Conservation (phyloP, 2,113 vertebrate species). For the Centropristis striata region DNA sequence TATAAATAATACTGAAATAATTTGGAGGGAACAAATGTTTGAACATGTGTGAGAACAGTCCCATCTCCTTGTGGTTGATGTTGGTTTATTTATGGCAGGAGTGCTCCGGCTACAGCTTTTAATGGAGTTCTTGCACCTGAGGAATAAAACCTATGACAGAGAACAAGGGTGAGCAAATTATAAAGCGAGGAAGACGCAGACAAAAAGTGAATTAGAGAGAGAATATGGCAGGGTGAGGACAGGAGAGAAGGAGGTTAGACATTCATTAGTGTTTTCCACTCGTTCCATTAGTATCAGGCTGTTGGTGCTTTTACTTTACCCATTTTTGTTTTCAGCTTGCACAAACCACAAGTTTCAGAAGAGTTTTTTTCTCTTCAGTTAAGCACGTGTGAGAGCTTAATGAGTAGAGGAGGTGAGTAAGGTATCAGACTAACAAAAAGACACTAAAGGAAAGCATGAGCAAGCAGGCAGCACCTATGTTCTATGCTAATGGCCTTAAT, state of each 20-base stretch:
- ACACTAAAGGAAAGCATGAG: constrained; percentile 42
- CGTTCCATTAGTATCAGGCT: constrained; percentile 54
- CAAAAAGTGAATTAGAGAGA: constrained; percentile 30
- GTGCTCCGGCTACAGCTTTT: constrained; percentile 32
- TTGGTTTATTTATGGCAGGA: constrained; percentile 27
- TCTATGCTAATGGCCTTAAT: constrained; percentile 68
- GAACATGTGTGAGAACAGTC: not conserved
- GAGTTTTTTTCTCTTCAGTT: constrained; percentile 51
- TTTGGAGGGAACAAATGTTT: not conserved
- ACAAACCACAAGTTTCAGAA: constrained; percentile 33
- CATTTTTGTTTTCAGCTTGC: constrained; percentile 42
- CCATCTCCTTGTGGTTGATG: not conserved
- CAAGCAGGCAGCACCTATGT: constrained; percentile 33
- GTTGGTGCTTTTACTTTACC: constrained; percentile 58
- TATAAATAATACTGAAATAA: not conserved
- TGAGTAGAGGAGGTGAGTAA: constrained; percentile 65
- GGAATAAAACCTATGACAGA: constrained; percentile 36
- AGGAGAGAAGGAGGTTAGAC: constrained; percentile 38
- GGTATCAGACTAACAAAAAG: constrained; percentile 63
- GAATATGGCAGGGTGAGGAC: constrained; percentile 28
- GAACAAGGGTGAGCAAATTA: constrained; percentile 28
- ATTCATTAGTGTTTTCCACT: constrained; percentile 70
- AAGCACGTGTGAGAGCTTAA: constrained; percentile 53
- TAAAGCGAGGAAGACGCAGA: constrained; percentile 7
- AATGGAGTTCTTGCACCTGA: constrained; percentile 44